phyloP scores from a whole-genome alignment of 2,888 invertebrate genomes.

The Branchellion lobata region DNA sequence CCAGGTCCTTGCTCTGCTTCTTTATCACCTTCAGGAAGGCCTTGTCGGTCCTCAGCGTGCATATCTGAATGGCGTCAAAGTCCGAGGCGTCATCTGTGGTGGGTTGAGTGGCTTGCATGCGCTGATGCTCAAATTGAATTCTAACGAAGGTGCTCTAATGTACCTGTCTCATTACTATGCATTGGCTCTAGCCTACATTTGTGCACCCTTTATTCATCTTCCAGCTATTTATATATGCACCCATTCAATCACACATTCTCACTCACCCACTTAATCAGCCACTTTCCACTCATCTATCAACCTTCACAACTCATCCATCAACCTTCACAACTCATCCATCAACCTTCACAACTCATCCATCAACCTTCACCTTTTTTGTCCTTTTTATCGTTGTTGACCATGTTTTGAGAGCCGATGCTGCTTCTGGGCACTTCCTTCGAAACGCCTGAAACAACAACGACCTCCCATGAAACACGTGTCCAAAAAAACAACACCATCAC shows the following conservation, averaged over 20 bases:
- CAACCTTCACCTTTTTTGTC: conserved; percentile 43
- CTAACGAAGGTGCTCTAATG: too few relatives aligned
- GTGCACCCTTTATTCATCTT: too few relatives aligned
- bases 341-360: background rate
- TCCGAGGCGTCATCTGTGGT: conserved; percentile 52
- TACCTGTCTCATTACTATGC: too few relatives aligned
- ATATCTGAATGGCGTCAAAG: conserved; percentile 60
- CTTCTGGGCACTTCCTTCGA: conserved; percentile 11
- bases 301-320: conserved; percentile 5
- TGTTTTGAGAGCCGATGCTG: conserved; percentile 42
- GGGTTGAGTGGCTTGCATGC: background rate
- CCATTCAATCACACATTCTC: too few relatives aligned
- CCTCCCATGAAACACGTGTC: too few relatives aligned
- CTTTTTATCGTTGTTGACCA: conserved; percentile 30
- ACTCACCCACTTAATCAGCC: too few relatives aligned
- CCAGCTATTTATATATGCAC: too few relatives aligned
- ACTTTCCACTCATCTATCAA: too few relatives aligned
- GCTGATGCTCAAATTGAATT: too few relatives aligned
- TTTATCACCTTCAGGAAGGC: conserved; percentile 74
- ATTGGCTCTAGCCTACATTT: too few relatives aligned
- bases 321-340: conserved; percentile 2
- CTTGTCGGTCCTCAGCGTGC: conserved; percentile 59
- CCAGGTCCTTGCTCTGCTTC: conserved; percentile 90
- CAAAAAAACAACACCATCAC: too few relatives aligned
- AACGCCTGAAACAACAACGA: background rate